Conservation (phyloP, 53 echinoderm and acorn worm genomes). For the Paracentrotus lividus region DNA sequence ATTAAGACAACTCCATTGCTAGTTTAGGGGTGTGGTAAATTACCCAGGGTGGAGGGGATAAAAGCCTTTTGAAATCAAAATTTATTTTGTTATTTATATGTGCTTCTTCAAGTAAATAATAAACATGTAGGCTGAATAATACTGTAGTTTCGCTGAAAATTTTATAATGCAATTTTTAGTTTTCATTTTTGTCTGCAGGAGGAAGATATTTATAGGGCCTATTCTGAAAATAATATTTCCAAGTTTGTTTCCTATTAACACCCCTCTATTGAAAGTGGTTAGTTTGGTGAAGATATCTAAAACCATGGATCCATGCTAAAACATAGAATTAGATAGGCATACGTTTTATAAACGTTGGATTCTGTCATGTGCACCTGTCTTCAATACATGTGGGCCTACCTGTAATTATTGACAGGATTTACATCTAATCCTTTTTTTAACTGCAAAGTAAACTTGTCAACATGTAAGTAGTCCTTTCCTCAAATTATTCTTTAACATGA, state of each 20-base stretch:
- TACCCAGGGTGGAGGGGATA: background rate
- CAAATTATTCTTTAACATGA: no score
- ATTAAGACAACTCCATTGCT: slow-evolving; percentile 42
- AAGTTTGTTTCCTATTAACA: background rate
- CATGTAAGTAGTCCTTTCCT: background rate
- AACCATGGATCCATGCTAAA: background rate
- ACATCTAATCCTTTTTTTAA: background rate
- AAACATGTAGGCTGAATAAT: background rate
- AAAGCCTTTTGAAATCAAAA: background rate
- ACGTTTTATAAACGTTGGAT: background rate
- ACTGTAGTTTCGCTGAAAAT: background rate
- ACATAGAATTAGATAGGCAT: background rate
- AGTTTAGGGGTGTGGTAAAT: slow-evolving; percentile 11
- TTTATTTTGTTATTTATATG: background rate
- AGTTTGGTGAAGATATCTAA: background rate
- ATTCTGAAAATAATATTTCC: background rate
- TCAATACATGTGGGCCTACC: background rate
- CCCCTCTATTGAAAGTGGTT: background rate
- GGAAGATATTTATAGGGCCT: background rate
- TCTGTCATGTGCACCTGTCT: background rate
- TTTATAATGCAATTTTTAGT: background rate
- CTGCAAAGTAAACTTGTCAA: background rate
- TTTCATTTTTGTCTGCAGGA: background rate
- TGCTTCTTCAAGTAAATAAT: background rate
- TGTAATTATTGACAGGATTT: background rate